Percentiles rank a stretch among this genome's conserved stretches.
These are phyloP conservation scores for Stramonita haemastoma DNA, from an alignment of 2,888 invertebrate species.

Conservation along the genomic window DNA sequence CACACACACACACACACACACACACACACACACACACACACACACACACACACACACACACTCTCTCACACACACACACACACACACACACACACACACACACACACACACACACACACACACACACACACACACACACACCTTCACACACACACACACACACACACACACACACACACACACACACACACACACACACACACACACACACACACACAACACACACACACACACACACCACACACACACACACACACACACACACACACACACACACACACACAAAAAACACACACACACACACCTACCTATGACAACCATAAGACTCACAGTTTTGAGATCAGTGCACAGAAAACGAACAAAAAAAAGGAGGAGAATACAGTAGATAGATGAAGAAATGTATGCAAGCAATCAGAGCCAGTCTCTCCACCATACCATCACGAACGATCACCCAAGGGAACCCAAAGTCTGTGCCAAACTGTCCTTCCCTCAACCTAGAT, in stretches of 20 bases:
- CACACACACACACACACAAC: not conserved
- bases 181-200: not conserved
- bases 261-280: not conserved
- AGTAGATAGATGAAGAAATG: not conserved
- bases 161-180: too few relatives aligned
- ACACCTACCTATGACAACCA: not conserved
- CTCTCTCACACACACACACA: not conserved
- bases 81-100: not conserved
- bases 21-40: not conserved
- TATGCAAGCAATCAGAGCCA: not conserved
- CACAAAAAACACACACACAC: not conserved
- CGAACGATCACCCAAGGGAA: constrained; percentile 16
- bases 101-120: not conserved
- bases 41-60: not conserved
- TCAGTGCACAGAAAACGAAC: not conserved
- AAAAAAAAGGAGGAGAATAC: not conserved
- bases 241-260: not conserved
- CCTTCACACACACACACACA: too few relatives aligned
- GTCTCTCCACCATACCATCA: not conserved
- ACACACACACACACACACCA: not conserved
- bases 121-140: not conserved
- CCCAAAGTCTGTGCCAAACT: constrained; percentile 19
- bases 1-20: not conserved
- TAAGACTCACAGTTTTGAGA: not conserved
- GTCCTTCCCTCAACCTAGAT: constrained; percentile 13